phyloP scores from a whole-genome alignment of 2,888 invertebrate species.

The Empis stercorea region DNA sequence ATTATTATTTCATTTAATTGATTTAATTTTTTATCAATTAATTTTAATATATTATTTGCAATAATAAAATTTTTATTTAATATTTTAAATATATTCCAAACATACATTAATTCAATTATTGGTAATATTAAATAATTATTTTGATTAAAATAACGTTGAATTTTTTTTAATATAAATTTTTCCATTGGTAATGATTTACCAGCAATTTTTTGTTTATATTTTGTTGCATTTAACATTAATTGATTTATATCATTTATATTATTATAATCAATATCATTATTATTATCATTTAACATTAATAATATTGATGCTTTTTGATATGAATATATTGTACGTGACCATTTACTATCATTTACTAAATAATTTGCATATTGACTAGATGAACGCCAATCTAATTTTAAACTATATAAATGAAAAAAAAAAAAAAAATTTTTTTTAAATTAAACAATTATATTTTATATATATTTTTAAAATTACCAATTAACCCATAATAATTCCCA shows the following conservation, averaged over 20 bases:
- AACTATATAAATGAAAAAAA: constrained; percentile 29
- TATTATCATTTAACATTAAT: constrained; percentile 48
- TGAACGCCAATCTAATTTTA: constrained; percentile 62
- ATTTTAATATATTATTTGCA: constrained; percentile 48
- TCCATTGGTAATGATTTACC: constrained; percentile 96
- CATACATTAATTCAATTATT: constrained; percentile 73
- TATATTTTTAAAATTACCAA: constrained; percentile 41
- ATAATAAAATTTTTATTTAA: constrained; percentile 55
- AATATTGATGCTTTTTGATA: constrained; percentile 80
- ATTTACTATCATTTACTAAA: constrained; percentile 66
- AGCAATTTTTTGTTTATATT: constrained; percentile 77
- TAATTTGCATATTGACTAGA: constrained; percentile 58
- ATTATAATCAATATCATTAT: constrained; percentile 44
- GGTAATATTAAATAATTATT: constrained; percentile 64
- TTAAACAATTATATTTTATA: not conserved
- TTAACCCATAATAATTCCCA: constrained; percentile 92
- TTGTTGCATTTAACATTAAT: constrained; percentile 43
- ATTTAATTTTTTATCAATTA: constrained; percentile 42
- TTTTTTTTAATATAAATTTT: constrained; percentile 84
- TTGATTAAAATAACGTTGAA: constrained; percentile 65
- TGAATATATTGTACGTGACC: constrained; percentile 85
- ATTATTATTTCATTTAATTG: constrained; percentile 20
- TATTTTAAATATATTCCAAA: constrained; percentile 86
- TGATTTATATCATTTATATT: constrained; percentile 50
- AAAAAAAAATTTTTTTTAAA: not conserved